Evolutionary conservation across 2,888 invertebrate species (phyloP).

Genomic region (Parnassius smintheus): DNA sequence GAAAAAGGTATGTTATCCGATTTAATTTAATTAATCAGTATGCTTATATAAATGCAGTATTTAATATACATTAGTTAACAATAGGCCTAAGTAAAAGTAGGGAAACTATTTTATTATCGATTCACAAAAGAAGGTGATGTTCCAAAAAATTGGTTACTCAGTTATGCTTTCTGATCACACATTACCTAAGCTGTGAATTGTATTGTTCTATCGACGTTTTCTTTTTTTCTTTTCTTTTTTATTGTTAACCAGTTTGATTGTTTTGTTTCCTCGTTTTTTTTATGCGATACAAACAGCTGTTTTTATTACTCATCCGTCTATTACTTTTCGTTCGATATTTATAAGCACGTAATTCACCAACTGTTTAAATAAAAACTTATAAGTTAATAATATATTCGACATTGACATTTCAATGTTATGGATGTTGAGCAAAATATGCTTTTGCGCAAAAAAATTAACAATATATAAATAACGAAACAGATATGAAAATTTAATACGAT

Average conservation of each 20-base stretch:
- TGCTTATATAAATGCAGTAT: neutral
- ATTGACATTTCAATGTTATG: too few relatives aligned
- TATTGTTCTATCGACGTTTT: slow-evolving; percentile 23
- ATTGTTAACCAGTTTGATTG: slow-evolving; percentile 15
- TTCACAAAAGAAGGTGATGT: slow-evolving; percentile 28
- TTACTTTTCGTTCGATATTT: slow-evolving; percentile 12
- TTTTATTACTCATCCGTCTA: slow-evolving; percentile 16
- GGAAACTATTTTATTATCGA: slow-evolving; percentile 30
- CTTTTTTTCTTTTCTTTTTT: slow-evolving; percentile 18
- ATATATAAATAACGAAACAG: too few relatives aligned
- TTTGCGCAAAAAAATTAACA: too few relatives aligned
- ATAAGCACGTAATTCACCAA: neutral
- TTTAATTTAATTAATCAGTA: slow-evolving; percentile 3
- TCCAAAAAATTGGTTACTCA: slow-evolving; percentile 28
- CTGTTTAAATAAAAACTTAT: neutral
- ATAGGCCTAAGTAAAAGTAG: slow-evolving; percentile 39
- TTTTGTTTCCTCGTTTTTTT: slow-evolving; percentile 22
- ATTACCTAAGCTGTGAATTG: slow-evolving; percentile 24
- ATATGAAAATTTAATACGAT: too few relatives aligned
- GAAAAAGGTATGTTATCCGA: slow-evolving; percentile 50
- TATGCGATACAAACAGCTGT: slow-evolving; percentile 17
- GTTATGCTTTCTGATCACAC: slow-evolving; percentile 30
- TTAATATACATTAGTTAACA: slow-evolving; percentile 24
- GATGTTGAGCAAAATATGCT: too few relatives aligned
- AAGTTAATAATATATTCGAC: too few relatives aligned